Base-by-base conservation (phyloP, 2,888 invertebrate species). In the Pherbina coryleti region DNA sequence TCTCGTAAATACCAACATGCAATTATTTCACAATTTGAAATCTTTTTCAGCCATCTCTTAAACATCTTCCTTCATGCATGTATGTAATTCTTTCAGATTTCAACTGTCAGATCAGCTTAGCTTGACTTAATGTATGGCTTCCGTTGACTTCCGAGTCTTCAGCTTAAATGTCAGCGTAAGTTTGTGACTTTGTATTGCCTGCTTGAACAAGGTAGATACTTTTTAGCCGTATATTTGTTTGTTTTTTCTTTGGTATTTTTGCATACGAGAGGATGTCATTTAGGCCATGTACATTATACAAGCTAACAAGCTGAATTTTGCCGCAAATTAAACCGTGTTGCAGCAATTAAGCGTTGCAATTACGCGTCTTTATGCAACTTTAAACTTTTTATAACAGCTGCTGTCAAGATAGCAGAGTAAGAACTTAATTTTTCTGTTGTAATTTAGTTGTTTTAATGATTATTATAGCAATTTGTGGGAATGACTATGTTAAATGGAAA, bases 71-170 rank as follows among this genome's bases (percentile, higher is more conserved):
- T 44, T 3, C 44, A 44, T 11, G 44, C 44, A 44, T 44, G 44
- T 44, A 44, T 14, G 5, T 37, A 37, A 4, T 37, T 44, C 14
- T 44, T 44, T 44, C 44, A 62, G 74, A 75, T 64, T 51, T 51
- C 34, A 75, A 28, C 7, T 55, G 75, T 75, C 75, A 67, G 75
- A 66, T 75, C 51, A 14, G 31, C 22, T 67, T 28, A 37, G 53
- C 44, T 44, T 14, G n/a, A 19, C 67, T 67, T 75, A 75, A 75
- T 75, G 67, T 34, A 75, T 55, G 75, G 75, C 75, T 66, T 75
- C 75, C 75, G 75, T 67, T 67, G 75, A 55, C 75, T 75, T 67
- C 75, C 75, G 75, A 57, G 69, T 69, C 69, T 69, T 49, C 19
- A 37, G 14, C 11, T 44, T 44, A 11, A 44, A 44, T 44, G 44